Percentiles rank a stretch among this genome's conserved stretches.
phyloP scores from a whole-genome alignment of 2,113 vertebrate species.

The Agapornis roseicollis region DNA sequence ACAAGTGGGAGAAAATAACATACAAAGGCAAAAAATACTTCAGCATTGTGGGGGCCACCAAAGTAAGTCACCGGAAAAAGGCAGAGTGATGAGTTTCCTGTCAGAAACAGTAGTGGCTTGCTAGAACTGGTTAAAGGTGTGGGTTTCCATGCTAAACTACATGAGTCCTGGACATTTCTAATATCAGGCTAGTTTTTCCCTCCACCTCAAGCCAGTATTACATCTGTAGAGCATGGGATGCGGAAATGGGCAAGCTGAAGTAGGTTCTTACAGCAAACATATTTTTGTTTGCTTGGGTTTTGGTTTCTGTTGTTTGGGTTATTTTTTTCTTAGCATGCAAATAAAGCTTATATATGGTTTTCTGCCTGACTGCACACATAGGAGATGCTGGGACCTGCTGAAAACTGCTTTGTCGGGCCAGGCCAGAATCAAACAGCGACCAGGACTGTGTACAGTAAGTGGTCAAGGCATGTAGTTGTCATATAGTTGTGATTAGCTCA shows the following conservation, averaged over 20 bases:
- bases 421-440: background rate
- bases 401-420: background rate
- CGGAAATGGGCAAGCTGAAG: background rate
- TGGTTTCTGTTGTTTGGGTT: background rate
- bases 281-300: background rate
- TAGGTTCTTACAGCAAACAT: background rate
- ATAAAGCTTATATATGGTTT: background rate
- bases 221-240: background rate
- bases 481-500: background rate
- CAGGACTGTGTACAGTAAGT: background rate
- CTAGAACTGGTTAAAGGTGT: background rate
- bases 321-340: background rate
- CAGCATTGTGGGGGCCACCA: background rate
- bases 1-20: background rate
- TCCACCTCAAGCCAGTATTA: background rate
- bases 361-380: background rate
- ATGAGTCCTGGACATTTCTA: background rate
- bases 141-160: background rate
- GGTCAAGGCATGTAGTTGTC: background rate
- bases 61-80: background rate
- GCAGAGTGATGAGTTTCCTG: background rate
- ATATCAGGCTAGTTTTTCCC: background rate
- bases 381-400: background rate
- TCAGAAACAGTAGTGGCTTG: background rate
- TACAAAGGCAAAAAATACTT: background rate